These are phyloP conservation scores for Pelecanus crispus DNA, from an alignment of 2,113 vertebrate genomes.

Conservation along the genomic window DNA sequence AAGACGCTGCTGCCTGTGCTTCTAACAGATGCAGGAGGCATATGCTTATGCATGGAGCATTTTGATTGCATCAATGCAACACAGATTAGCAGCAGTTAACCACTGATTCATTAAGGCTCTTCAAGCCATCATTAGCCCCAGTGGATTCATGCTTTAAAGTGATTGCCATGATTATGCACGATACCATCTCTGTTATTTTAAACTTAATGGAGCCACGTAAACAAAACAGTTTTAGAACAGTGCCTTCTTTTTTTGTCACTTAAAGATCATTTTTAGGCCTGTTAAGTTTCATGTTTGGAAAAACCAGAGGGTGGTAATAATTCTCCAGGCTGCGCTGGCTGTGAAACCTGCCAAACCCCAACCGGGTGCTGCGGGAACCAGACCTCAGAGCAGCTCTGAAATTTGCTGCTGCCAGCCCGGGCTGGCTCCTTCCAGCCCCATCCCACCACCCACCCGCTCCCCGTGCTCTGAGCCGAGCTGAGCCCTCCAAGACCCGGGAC, in stretches of 20 bases:
- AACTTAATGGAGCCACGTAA: conserved; percentile 28
- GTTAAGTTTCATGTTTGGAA: neutral
- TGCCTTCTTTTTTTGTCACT: neutral
- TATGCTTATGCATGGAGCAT: neutral
- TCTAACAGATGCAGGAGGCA: neutral
- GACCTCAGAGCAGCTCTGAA: neutral
- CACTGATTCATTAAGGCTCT: conserved; percentile 15
- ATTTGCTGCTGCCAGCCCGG: neutral
- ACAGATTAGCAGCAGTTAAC: neutral
- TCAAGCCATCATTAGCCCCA: neutral
- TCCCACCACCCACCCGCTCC: accelerated
- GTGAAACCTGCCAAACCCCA: neutral
- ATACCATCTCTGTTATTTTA: conserved; percentile 40
- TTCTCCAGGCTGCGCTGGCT: neutral
- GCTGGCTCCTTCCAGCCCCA: no score
- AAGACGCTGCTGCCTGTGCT: neutral
- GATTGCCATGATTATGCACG: neutral
- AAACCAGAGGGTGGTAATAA: neutral
- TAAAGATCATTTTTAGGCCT: neutral
- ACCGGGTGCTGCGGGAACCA: accelerated
- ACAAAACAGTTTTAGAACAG: neutral
- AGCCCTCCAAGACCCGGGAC: accelerated
- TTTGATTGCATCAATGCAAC: neutral
- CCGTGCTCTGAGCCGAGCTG: neutral
- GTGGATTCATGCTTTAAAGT: neutral